Conservation (phyloP, 2,113 vertebrate species). For the Grammomys surdaster region DNA sequence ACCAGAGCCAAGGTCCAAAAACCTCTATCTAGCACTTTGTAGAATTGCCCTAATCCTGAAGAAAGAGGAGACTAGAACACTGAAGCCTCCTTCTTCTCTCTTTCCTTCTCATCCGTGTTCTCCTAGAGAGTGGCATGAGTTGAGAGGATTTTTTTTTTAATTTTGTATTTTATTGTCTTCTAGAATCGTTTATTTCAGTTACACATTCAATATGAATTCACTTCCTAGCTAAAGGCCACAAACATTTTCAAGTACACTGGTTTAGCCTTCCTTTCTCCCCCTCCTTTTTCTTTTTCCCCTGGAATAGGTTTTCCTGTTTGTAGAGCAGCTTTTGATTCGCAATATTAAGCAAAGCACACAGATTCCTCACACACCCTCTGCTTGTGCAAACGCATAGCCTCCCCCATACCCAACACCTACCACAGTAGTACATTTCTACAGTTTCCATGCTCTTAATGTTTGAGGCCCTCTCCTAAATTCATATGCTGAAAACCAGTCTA, state of each 20-base stretch:
- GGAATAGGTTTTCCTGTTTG: neutral
- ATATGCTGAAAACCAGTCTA: neutral
- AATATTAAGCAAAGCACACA: neutral
- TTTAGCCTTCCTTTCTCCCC: neutral
- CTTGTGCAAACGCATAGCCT: neutral
- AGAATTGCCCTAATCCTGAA: neutral
- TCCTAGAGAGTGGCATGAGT: neutral
- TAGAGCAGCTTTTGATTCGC: neutral
- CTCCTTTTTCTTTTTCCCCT: neutral
- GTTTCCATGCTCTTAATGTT: neutral
- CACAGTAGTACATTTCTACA: neutral
- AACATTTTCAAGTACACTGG: slow-evolving; percentile 14
- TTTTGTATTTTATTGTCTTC: neutral
- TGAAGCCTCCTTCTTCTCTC: neutral
- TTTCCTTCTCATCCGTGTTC: neutral
- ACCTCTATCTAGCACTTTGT: neutral
- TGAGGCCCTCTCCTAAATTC: neutral
- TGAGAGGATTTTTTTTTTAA: neutral
- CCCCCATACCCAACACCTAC: neutral
- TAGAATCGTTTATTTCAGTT: slow-evolving; percentile 38
- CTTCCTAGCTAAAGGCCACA: slow-evolving; percentile 40
- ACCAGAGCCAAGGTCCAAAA: neutral
- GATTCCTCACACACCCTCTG: neutral
- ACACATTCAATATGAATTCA: neutral
- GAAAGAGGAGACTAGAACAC: neutral